Conservation (phyloP, 2,113 vertebrate genomes). For the Regulus satrapa region DNA sequence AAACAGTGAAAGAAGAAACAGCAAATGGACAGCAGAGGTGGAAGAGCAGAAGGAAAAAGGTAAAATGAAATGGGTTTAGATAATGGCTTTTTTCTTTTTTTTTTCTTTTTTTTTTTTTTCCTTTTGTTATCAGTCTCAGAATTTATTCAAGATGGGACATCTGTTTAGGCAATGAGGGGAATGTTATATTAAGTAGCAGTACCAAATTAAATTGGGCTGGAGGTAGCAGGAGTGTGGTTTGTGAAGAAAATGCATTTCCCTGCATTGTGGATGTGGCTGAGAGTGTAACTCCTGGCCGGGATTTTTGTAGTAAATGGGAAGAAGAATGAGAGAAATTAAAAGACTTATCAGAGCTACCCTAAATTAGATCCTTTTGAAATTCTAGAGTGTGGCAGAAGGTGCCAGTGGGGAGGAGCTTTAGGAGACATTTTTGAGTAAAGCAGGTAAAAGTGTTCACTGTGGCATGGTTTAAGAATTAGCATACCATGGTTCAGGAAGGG, state of each 20-base stretch:
- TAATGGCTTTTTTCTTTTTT: background rate
- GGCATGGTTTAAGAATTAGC: background rate
- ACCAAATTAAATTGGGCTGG: background rate
- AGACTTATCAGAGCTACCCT: background rate
- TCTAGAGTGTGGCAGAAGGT: background rate
- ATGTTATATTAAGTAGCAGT: background rate
- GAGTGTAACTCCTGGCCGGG: background rate
- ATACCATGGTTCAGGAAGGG: background rate
- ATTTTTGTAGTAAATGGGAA: background rate
- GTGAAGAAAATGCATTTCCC: background rate
- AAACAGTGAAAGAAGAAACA: constrained; percentile 66
- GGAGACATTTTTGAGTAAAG: background rate
- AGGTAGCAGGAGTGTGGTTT: background rate
- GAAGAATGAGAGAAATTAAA: background rate
- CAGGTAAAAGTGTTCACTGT: background rate
- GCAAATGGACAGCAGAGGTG: constrained; percentile 65
- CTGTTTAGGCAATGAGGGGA: background rate
- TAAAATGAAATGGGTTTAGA: background rate
- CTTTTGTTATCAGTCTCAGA: background rate
- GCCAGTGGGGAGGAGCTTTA: background rate
- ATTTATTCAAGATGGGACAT: background rate
- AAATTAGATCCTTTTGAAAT: background rate
- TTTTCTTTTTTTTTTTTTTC: background rate
- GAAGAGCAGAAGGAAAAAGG: constrained; percentile 77
- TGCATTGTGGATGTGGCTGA: background rate